These are phyloP conservation scores for Acleris sparsana DNA, from an alignment of 2,888 invertebrate genomes.

Conservation along the genomic window DNA sequence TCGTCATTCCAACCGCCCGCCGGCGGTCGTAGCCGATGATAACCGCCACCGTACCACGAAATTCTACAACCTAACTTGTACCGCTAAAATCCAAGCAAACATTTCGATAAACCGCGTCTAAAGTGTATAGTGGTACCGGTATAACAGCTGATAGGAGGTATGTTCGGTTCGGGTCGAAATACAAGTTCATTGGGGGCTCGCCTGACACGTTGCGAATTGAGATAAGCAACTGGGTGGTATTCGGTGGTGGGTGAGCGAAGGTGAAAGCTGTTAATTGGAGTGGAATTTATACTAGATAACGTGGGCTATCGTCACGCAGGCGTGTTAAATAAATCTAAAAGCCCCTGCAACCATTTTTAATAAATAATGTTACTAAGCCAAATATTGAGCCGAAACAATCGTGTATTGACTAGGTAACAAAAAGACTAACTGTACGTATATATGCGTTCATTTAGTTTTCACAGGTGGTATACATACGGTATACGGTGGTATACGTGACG, in stretches of 20 bases:
- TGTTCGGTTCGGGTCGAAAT: slow-evolving; percentile 54
- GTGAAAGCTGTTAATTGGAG: slow-evolving; percentile 24
- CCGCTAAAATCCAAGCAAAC: slow-evolving; percentile 12
- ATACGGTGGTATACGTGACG: background rate
- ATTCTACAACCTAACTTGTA: slow-evolving; percentile 25
- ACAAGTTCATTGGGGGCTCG: slow-evolving; percentile 72
- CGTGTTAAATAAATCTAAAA: too few relatives aligned
- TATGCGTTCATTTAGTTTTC: background rate
- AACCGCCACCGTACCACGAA: slow-evolving; percentile 34
- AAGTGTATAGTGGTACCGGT: slow-evolving; percentile 46
- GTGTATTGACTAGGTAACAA: background rate
- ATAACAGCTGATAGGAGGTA: slow-evolving; percentile 58
- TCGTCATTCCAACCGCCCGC: slow-evolving; percentile 62
- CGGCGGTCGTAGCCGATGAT: slow-evolving; percentile 50
- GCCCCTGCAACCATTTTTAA: too few relatives aligned
- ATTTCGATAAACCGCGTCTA: too few relatives aligned
- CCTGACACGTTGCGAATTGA: slow-evolving; percentile 48
- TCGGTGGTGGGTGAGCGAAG: slow-evolving; percentile 39
- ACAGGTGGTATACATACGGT: background rate
- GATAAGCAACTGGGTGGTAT: slow-evolving; percentile 48
- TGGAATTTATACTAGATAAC: background rate
- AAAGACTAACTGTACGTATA: too few relatives aligned
- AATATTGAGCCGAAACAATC: too few relatives aligned
- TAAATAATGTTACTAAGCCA: too few relatives aligned
- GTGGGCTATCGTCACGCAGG: background rate